Base-by-base conservation (phyloP, 2,797 vertebrate genomes). In the Epinephelus awoara region DNA sequence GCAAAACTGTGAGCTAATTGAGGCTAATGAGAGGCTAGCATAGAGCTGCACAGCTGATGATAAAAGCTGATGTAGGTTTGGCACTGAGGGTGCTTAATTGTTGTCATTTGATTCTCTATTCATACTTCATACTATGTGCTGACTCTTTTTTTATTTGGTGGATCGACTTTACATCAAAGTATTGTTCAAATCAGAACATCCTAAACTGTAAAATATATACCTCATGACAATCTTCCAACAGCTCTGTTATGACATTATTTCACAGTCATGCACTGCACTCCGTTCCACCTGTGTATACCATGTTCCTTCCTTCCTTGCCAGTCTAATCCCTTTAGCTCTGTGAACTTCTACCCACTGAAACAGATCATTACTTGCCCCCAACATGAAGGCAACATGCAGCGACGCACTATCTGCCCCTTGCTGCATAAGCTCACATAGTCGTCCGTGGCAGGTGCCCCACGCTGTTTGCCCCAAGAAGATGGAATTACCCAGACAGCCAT, bases 401-500 rank as follows among this genome's bases (percentile, higher is more conserved):
- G 25, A 11, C 29, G 1, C 67, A 25, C 82, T 85, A 85, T 88
- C 89, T 74, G 55, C 44, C 55, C 51, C 21, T 12, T 52, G 52
- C 57, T 25, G 51, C 23, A 56, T 52, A 59, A 84, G 84, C 83
- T 74, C 63, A 77, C 44, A 63, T 23, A 61, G 68, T 51, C 56
- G 52, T 79, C 75, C 54, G 2, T 55, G 85, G 78, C 88, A 87
- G 74, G 81, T 82, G 21, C 80, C 74, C 77, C 80, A 47, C 52
- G 18, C 77, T 68, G 84, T 70, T 69, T 67, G 75, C 81, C 70
- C 64, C 83, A 47, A 13, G 42, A 79, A 80, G 84, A 87, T 80
- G 74, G 83, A 92, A 85, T 90, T 87, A 88, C 71, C 38, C 74
- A 75, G 87, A 88, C 88, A 89, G 76, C 75, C 87, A 75, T 76